Base-by-base conservation (phyloP, 1,140 invertebrate genomes). In the Palaemon carinicauda region DNA sequence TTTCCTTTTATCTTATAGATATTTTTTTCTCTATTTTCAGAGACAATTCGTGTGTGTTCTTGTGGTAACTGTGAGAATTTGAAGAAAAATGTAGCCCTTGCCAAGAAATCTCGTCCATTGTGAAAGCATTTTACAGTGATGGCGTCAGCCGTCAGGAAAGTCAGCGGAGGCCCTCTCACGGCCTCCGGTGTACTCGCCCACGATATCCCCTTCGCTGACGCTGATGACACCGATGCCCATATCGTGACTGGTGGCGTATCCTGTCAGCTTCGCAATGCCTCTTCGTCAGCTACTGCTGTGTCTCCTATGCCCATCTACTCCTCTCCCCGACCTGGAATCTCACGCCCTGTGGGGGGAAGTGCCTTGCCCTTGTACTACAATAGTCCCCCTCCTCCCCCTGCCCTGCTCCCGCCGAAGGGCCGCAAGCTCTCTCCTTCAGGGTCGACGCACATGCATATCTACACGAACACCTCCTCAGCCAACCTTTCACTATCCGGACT, bases 161-260 rank as follows among this genome's bases (percentile, higher is more conserved):
- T 33, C 51, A 51, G 41, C 19, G 80, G 80, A 21, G 80, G 80
- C 9, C 80, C 80, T 53, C 80, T 82, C 3, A 82, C 69, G 24
- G 54, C 65, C 21, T 1, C 80, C 19, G 80, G 29, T 52, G 53
- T 41, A 4, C 5, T 69, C 15, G 60, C 77, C 51, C 52, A 29
- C 9, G 83, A 86, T 21, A 86, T 86, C 14, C 83, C 83, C 33
- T 86, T 80, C 77, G 83, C 83, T 24, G 83, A 86, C 50, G 83
- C 83, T 24, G 83, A 86, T 29, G 54, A 75, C 0, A 65, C 75
- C 3, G 83, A 86, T 5, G n/a, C n/a, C 0, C 33, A 56, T 24
- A 15, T 21, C 60, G 9, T 5, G 41, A 12, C 41, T 41, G 41
- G 12, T 12, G 41, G 41, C 12, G 1, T 0, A 12, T 41, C 7